Percentiles rank a stretch among this genome's conserved stretches.
phyloP scores from a whole-genome alignment of 2,888 invertebrate genomes.

The Noctua janthina region DNA sequence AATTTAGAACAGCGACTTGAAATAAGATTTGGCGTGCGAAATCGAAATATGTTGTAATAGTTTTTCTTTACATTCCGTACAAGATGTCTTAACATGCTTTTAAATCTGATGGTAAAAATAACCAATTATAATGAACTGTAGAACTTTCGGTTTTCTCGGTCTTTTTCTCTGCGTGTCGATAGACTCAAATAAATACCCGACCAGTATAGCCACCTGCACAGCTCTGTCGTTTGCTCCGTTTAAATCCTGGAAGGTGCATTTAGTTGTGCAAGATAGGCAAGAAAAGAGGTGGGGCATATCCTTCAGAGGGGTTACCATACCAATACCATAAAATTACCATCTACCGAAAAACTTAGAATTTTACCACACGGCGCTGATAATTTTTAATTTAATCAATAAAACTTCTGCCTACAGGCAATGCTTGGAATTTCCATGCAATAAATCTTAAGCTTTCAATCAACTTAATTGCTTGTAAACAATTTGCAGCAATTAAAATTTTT shows the following conservation, averaged over 20 bases:
- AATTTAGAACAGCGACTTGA: constrained; percentile 36
- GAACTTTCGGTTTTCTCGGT: neutral
- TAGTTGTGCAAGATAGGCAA: no score
- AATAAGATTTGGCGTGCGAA: constrained; percentile 19
- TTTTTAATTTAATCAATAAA: neutral
- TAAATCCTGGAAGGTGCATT: no score
- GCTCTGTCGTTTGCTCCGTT: no score
- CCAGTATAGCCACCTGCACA: no score
- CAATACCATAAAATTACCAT: neutral
- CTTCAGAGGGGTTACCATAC: neutral
- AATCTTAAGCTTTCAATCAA: constrained; percentile 14
- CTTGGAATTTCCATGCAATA: constrained; percentile 15
- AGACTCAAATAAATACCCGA: no score
- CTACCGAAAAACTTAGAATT: neutral
- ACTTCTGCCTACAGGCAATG: neutral
- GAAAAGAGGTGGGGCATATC: no score
- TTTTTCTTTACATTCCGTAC: neutral
- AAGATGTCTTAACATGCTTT: neutral
- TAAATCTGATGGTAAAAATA: neutral
- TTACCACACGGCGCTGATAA: no score
- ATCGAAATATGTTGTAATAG: constrained; percentile 13
- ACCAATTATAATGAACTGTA: neutral
- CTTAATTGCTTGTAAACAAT: constrained; percentile 31
- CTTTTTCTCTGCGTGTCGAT: no score
- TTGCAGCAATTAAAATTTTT: constrained; percentile 21